Evolutionary conservation across 2,113 vertebrate species (phyloP), one percentile per base, ranked within the genome.

Genomic region (Onychostruthus taczanowskii): DNA sequence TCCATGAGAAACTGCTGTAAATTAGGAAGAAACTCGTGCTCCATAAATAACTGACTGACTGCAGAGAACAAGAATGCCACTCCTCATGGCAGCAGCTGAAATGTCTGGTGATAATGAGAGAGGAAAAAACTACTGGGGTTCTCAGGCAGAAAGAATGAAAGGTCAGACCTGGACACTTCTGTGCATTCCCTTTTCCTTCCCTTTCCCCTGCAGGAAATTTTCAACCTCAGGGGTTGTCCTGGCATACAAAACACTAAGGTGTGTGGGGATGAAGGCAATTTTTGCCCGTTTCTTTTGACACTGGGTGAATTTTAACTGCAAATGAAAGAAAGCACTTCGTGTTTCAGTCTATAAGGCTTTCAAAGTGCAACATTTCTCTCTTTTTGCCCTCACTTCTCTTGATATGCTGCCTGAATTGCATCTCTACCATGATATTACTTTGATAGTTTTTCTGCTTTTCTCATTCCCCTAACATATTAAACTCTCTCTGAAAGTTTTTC

Each of bases 361-460:
- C 30, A 28, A 44, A 90, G 39, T 7, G 4, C 26, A 84, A 39
- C 2, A 0, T 86, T 92, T 86, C 61, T 33, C 23, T 53, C 33
- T 80, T 93, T 88, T 77, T 92, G 35, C 47, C 21, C 13, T 74
- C 24, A 1, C 33, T 70, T 95, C 52, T 50, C 30, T 94, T 52
- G 64, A 46, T 68, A 64, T 50, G 53, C 59, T 89, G 30, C 11
- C 33, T 66, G 78, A 93, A 83, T 91, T 70, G 18, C 52, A 59
- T 56, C 58, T 93, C 35, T 41, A 72, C 41, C 0, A 1, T 84
- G 43, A 39, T 50, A 59, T 22, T 73, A 62, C 63, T 76, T 89
- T 66, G 55, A 83, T 66, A 39, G 55, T 64, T 93, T 95, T 94
- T 85, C 66, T 64, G 47, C 31, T 91, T 93, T 90, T 88, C n/a